These are phyloP conservation scores for Conger conger DNA, from an alignment of 2,113 vertebrate species.

Conservation along the genomic window DNA sequence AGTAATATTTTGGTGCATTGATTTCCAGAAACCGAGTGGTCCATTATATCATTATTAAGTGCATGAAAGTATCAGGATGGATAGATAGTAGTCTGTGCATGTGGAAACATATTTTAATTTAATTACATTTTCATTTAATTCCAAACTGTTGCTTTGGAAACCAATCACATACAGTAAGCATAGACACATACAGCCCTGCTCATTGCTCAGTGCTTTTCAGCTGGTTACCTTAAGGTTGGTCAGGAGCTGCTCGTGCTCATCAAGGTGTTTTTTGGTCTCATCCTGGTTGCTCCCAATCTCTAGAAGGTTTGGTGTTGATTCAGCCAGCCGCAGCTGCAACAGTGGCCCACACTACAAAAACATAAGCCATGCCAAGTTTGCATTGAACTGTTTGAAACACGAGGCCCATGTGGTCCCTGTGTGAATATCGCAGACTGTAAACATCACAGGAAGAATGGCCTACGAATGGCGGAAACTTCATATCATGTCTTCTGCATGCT, in stretches of 20 bases:
- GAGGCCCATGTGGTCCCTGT: conserved; percentile 19
- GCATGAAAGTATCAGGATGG: too few species aligned
- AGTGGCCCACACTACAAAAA: conserved; percentile 77
- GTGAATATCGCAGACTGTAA: conserved; percentile 29
- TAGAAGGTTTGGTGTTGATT: conserved; percentile 82
- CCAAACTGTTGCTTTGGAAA: background rate
- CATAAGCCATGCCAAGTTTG: conserved; percentile 31
- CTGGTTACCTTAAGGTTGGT: conserved; percentile 82
- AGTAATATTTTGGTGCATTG: too few species aligned
- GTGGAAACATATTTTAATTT: too few species aligned
- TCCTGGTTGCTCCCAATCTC: conserved; percentile 86
- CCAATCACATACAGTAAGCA: background rate
- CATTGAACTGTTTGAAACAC: conserved; percentile 17
- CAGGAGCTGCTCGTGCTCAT: conserved; percentile 82
- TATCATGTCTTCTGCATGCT: background rate
- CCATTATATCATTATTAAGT: too few species aligned
- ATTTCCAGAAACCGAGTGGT: too few species aligned
- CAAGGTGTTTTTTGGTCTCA: conserved; percentile 77
- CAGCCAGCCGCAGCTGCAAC: conserved; percentile 82
- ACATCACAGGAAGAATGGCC: conserved; percentile 10
- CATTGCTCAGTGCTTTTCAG: background rate
- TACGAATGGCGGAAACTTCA: background rate
- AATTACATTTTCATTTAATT: too few species aligned
- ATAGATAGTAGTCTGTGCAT: too few species aligned
- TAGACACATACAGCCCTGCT: too few species aligned